Percentiles rank a stretch among this genome's conserved stretches.
Conservation (phyloP, 2,888 invertebrate genomes). For the Ectemnius continuus region DNA sequence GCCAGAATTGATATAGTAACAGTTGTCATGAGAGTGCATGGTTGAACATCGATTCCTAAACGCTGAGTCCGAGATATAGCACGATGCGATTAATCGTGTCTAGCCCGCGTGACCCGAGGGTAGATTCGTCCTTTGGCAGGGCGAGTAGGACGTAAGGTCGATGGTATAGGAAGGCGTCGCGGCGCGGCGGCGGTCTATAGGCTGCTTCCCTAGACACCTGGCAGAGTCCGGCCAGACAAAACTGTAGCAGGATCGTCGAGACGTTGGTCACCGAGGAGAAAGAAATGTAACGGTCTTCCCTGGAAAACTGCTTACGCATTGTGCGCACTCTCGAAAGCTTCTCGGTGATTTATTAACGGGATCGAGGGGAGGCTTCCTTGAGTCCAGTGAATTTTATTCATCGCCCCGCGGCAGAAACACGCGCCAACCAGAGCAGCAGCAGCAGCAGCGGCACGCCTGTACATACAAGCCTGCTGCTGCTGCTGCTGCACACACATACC, state of each 20-base stretch:
- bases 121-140: not conserved
- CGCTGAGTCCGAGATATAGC: not conserved
- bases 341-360: conserved; percentile 23
- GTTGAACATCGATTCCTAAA: not conserved
- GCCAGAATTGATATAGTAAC: not conserved
- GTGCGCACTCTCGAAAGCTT: not conserved
- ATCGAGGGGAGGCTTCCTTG: not conserved
- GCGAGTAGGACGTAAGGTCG: too few species aligned
- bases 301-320: conserved; percentile 29
- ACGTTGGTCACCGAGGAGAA: conserved; percentile 12
- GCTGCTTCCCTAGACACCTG: not conserved
- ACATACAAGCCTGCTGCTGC: not conserved
- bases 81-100: conserved; percentile 8
- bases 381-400: conserved; percentile 17
- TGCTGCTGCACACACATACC: not conserved
- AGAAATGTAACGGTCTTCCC: conserved; percentile 31
- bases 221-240: not conserved
- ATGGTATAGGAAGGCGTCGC: too few species aligned
- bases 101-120: not conserved
- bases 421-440: too few species aligned
- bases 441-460: not conserved
- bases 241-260: not conserved
- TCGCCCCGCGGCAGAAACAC: not conserved
- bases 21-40: not conserved
- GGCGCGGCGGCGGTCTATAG: too few species aligned